Conservation (phyloP, 2,888 invertebrate genomes). For the Dendrolimus houi region DNA sequence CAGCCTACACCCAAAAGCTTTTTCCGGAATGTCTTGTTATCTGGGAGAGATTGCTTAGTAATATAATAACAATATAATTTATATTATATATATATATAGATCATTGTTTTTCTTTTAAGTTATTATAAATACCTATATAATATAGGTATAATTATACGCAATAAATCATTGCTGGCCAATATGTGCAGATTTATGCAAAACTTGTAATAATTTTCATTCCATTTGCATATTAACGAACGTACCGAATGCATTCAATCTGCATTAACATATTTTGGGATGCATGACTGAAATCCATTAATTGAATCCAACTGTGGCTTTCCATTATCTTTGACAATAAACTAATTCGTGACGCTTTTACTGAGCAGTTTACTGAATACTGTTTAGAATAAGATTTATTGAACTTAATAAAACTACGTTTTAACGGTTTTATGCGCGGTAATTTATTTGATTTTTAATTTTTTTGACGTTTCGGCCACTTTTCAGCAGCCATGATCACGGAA, state of each 20-base stretch:
- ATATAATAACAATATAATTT: no score
- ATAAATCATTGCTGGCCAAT: background rate
- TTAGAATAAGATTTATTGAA: background rate
- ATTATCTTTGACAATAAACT: background rate
- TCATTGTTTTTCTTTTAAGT: no score
- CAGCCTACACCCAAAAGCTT: no score
- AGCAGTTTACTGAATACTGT: background rate
- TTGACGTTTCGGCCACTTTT: no score
- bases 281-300: conserved; percentile 5
- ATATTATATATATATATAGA: no score
- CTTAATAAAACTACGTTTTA: background rate
- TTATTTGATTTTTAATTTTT: no score
- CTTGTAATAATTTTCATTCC: conserved; percentile 21
- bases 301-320: background rate
- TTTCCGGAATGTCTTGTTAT: no score
- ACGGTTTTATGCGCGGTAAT: no score
- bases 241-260: conserved; percentile 18
- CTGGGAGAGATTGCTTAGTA: no score
- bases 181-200: conserved; percentile 8
- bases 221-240: conserved; percentile 30
- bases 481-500: no score
- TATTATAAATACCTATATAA: no score
- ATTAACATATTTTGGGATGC: conserved; percentile 15
- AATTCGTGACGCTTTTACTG: background rate
- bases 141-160: no score